Evolutionary conservation across 2,888 invertebrate genomes (phyloP), one percentile per base, ranked within the genome.

Genomic region (Mantis religiosa): DNA sequence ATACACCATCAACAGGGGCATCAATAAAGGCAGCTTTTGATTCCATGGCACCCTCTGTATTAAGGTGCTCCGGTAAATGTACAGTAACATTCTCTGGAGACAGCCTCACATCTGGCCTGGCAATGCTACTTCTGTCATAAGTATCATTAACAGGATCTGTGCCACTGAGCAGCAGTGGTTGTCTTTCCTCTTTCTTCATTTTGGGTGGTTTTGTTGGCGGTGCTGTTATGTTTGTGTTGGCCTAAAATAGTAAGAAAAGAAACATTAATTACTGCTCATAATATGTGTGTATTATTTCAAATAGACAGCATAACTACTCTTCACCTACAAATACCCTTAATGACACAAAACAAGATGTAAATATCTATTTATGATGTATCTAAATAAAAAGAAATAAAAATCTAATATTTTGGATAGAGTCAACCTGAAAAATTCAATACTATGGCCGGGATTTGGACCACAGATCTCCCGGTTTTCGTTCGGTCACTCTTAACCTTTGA

Each of bases 161-260:
- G 82, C 84, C 90, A 54, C 88, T 90, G 28, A 90, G 89, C 90
- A 96, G 94, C 89, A 96, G 94, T 83, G 96, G 96, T 92, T 96
- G 96, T 91, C 96, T 95, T 93, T 97, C 97, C 92, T 96, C 95
- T 91, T 93, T 95, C 34, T 83, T 87, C 88, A 89, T 90, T 86
- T 86, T 89, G 27, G 71, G 25, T 15, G 82, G 9, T 54, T 87
- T 88, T 25, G 88, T 71, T 27, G 86, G 27, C 47, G 41, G n/a
- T 27, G 82, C n/a, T 12, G 81, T 34, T n/a, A 87, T 82, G 34
- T 28, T 82, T 41, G 82, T 20, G 30, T 88, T 88, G 2, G 83
- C n/a, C 83, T 88, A 71, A 20, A 71, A 71, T 71, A 20, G 8
- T 2, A 71, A 20, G 4, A 71, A 71, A 20, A 6, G 0, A 15